Conservation (phyloP, 2,113 vertebrate species). For the Rousettus leschenaultii region DNA sequence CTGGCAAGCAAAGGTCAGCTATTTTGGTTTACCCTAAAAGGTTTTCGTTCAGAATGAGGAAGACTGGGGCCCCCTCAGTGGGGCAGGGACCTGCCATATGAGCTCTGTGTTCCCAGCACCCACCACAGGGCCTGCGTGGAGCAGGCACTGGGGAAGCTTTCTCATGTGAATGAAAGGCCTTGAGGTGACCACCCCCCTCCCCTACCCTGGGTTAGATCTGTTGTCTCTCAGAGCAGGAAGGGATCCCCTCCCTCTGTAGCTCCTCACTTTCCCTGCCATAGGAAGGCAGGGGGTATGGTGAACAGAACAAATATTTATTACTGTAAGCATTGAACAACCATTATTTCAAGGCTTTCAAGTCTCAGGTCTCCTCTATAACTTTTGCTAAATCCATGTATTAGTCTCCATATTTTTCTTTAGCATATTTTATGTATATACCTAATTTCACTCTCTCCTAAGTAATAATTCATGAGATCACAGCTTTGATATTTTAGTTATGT, state of each 20-base stretch:
- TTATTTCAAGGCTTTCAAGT: neutral
- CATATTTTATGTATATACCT: neutral
- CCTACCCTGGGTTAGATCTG: neutral
- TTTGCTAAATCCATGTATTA: neutral
- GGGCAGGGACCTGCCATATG: neutral
- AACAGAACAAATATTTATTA: neutral
- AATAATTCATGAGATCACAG: neutral
- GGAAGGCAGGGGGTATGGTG: neutral
- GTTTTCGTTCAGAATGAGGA: neutral
- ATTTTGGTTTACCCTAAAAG: neutral
- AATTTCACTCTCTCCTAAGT: neutral
- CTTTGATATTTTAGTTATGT: neutral
- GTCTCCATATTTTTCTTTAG: slow-evolving; percentile 23
- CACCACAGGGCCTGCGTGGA: neutral
- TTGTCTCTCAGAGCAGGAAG: neutral
- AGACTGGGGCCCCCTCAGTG: neutral
- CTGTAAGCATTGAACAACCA: neutral
- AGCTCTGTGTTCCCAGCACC: neutral
- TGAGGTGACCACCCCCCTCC: neutral
- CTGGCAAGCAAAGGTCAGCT: neutral
- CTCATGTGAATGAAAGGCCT: neutral
- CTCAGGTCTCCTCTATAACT: neutral
- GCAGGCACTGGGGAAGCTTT: neutral
- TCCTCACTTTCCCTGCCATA: neutral
- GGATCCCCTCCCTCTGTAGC: neutral